Base-by-base conservation (phyloP, 2,113 vertebrate genomes). In the Megalops atlanticus region DNA sequence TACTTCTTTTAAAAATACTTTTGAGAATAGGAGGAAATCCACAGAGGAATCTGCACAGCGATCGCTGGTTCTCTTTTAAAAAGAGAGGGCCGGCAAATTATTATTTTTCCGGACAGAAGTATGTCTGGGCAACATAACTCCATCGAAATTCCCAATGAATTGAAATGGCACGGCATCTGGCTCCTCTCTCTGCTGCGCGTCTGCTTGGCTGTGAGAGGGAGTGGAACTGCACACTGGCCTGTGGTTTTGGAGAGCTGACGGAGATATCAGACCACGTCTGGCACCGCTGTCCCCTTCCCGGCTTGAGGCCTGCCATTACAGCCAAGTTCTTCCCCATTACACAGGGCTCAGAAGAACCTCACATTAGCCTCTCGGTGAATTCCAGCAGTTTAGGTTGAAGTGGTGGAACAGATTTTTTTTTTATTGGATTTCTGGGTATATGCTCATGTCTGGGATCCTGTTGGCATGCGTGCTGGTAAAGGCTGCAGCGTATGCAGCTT, bases 341-440 rank as follows among this genome's bases (percentile, higher is more conserved):
- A n/a, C 43, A 7, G 43, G 43, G 43, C 14, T 4, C 14, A 72
- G 27, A 38, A 79, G 14, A 80, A 40, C 40, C 68, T 43, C 31
- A 35, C 68, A 47, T 49, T 49, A 72, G 58, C 41, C 43, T 47
- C 31, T 40, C 18, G 14, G 64, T 45, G n/a, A n/a, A 49, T 6
- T 71, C 18, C 27, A 68, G 27, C 58, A n/a, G 2, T 68, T 68
- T 33, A 71, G 31, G 27, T 8, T 47, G 64, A 80, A 80, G 78
- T 31, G 24, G 52, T 45, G 68, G 5, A 38, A 72, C 16, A 38
- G 16, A n/a, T 47, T 80, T 45, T 27, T 79, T 79, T 5, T 43
- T 79, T 15, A 27, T 21, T 54, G 45, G n/a, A n/a, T n/a, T n/a
- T n/a, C n/a, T n/a, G n/a, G n/a, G n/a, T n/a, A n/a, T n/a, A n/a